Percentiles rank a stretch among this genome's conserved stretches.
Evolutionary conservation across 2,797 vertebrate genomes (phyloP).

Genomic region (Microctenopoma lineatum): DNA sequence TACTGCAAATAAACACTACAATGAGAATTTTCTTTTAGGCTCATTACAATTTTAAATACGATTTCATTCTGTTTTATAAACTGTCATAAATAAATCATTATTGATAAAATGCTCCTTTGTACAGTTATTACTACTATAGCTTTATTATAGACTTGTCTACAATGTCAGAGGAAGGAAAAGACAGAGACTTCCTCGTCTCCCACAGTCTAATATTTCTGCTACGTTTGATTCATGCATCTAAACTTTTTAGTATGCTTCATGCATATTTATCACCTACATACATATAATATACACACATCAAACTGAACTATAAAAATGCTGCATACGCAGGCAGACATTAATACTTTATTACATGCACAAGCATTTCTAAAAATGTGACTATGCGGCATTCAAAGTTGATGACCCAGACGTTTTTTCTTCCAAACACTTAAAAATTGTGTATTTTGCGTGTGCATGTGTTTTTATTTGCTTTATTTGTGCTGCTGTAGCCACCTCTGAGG

Average conservation of each 20-base stretch:
- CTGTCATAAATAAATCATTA: no score
- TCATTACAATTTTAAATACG: no score
- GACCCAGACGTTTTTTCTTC: background rate
- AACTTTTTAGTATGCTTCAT: background rate
- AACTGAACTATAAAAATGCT: background rate
- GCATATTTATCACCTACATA: background rate
- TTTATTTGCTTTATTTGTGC: background rate
- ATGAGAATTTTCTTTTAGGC: no score
- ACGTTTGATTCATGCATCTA: background rate
- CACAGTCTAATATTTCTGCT: no score
- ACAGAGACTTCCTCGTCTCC: no score
- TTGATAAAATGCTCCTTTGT: no score
- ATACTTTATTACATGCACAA: background rate
- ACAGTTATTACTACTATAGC: no score
- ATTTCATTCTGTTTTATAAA: no score
- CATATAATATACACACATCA: no score
- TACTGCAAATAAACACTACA: no score
- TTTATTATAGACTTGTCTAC: no score
- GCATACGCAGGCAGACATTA: background rate
- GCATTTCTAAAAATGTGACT: background rate
- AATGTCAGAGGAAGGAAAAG: no score
- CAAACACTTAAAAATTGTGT: background rate
- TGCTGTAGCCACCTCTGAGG: background rate
- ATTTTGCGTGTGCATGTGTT: background rate
- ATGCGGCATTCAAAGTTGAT: background rate